These are phyloP conservation scores for Eriosoma lanigerum DNA, from an alignment of 1,140 invertebrate species.

Conservation along the genomic window DNA sequence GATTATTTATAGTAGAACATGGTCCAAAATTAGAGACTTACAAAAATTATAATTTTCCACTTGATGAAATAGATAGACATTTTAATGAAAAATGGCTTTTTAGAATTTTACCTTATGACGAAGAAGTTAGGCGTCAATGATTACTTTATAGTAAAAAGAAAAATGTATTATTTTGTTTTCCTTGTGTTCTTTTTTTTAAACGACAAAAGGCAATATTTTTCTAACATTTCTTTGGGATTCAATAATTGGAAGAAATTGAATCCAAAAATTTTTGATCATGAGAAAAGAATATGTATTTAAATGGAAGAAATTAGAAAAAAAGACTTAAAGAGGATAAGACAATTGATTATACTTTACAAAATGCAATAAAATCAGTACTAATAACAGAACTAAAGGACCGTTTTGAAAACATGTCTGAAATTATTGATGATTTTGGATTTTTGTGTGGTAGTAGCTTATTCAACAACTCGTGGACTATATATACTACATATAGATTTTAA, in stretches of 20 bases:
- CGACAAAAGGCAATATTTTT: too few species aligned
- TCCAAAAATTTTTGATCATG: background rate
- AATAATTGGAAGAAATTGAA: conserved; percentile 22
- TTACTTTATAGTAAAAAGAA: too few species aligned
- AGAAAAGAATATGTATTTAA: conserved; percentile 7
- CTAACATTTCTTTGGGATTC: conserved; percentile 14
- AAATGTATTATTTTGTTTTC: too few species aligned
- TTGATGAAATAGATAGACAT: background rate
- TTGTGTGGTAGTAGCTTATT: too few species aligned
- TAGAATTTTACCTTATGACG: background rate
- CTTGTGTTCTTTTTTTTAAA: conserved; percentile 2
- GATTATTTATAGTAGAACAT: too few species aligned
- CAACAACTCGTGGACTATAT: conserved; percentile 3
- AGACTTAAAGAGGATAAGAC: background rate
- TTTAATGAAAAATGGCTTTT: conserved; percentile 11
- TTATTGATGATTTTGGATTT: too few species aligned
- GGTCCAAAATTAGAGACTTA: too few species aligned
- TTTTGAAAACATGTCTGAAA: too few species aligned
- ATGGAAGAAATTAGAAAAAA: conserved; percentile 20
- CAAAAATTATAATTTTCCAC: too few species aligned
- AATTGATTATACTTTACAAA: background rate
- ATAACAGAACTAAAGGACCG: too few species aligned
- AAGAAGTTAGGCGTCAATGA: background rate
- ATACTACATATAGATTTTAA: background rate
- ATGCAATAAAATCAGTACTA: too few species aligned